Evolutionary conservation across 2,797 vertebrate genomes (phyloP).

Genomic region (Smutsia temminckii): DNA sequence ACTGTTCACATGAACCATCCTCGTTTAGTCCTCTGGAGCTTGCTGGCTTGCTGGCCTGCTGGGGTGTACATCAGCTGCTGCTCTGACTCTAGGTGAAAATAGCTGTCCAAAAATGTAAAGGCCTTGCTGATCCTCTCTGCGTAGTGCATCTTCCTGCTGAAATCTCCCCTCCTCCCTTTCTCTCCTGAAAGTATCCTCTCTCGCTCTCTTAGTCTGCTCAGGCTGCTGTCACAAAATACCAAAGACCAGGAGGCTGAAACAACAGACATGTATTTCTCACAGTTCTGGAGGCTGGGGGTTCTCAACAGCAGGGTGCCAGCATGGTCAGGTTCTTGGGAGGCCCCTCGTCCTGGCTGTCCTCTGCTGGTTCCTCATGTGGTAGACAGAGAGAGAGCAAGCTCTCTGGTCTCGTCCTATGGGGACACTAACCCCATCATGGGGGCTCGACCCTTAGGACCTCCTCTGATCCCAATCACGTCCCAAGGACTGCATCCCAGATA

Average conservation of each 20-base stretch:
- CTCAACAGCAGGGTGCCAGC: neutral
- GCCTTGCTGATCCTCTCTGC: neutral
- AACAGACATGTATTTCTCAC: neutral
- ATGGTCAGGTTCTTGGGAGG: neutral
- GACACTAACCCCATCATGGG: neutral
- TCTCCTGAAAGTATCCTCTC: neutral
- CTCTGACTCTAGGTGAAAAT: neutral
- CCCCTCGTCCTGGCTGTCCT: neutral
- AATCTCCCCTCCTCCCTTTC: neutral
- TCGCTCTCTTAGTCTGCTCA: neutral
- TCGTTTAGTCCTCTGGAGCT: neutral
- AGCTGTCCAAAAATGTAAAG: neutral
- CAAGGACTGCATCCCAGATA: neutral
- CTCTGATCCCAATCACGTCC: neutral
- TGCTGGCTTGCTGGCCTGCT: neutral
- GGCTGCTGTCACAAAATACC: neutral
- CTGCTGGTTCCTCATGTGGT: neutral
- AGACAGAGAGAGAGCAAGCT: neutral
- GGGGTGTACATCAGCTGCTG: neutral
- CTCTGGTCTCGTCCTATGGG: neutral
- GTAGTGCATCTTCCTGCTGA: neutral
- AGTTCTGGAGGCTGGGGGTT: neutral
- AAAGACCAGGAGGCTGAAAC: neutral
- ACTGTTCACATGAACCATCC: neutral
- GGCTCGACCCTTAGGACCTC: neutral